Base-by-base conservation (phyloP, 2,888 invertebrate genomes). In the Trisateles emortualis region DNA sequence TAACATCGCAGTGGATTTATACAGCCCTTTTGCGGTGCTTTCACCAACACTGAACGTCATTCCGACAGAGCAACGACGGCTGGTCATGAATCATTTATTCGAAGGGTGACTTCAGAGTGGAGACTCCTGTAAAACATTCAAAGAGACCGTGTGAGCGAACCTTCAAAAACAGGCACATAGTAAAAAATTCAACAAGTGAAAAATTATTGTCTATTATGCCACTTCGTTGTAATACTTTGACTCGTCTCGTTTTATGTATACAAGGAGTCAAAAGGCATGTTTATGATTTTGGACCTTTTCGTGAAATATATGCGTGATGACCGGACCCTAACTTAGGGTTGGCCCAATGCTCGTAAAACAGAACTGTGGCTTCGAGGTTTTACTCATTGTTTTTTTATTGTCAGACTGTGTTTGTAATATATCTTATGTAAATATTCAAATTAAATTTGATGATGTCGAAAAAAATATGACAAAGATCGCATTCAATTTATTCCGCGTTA, bases 11-110 rank as follows among this genome's bases (percentile, higher is more conserved):
- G 30, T 50, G 44, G 47, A 52, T 60, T 64, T 51, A 56, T 44
- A 52, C 48, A 47, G 40, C 54, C 48, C 53, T 59, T 67, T 68
- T 46, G 51, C 36, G 33, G 38, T 41, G 33, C 45, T 51, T 58
- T 54, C 48, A 56, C 56, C 64, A 61, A 57, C 56, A 57, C 29
- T 59, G 47, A 59, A 56, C 52, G 56, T 64, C 73, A 61, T 67
- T 67, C 46, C 36, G 45, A 45, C 59, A 56, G 52, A 54, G 42
- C 22, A 42, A 43, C 29, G 65, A 60, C n/a, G 68, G 56, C 63
- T 64, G 58, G 69, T 63, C 76, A 82, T 84, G 83, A 83, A 83
- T 84, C 78, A 83, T 84, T 84, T 77, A 84, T 82, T 52, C 39
- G 58, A 65, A 76, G 76, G 73, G 72, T 44, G 56, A 52, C 52